These are phyloP conservation scores for Tuta absoluta DNA, from an alignment of 2,888 invertebrate genomes.

Conservation along the genomic window DNA sequence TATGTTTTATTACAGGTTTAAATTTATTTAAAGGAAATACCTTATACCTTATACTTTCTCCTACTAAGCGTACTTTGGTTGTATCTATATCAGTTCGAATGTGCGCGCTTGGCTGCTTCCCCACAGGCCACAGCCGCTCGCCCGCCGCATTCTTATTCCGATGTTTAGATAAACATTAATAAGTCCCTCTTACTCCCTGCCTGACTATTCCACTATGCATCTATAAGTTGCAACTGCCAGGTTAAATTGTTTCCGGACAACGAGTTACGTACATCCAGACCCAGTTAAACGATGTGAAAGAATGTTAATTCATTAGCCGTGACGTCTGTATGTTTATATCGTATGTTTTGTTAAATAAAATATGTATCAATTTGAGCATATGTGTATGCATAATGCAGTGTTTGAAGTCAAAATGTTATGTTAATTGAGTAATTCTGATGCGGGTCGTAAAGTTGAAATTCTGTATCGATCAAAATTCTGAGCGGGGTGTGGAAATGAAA, in stretches of 20 bases:
- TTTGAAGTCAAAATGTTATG: conserved; percentile 45
- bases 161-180: conserved; percentile 77
- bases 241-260: conserved; percentile 75
- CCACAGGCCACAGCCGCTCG: conserved; percentile 51
- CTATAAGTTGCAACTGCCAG: conserved; percentile 59
- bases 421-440: conserved; percentile 36
- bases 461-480: conserved; percentile 43
- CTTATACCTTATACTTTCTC: neutral
- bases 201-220: conserved; percentile 47
- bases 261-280: conserved; percentile 57
- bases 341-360: conserved; percentile 53
- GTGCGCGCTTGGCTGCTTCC: conserved; percentile 68
- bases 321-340: conserved; percentile 44
- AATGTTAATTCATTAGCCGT: conserved; percentile 66
- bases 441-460: conserved; percentile 30
- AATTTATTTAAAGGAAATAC: no score
- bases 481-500: conserved; percentile 47
- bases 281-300: conserved; percentile 57
- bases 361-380: conserved; percentile 57
- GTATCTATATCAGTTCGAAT: conserved; percentile 51
- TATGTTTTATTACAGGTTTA: no score
- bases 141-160: conserved; percentile 69
- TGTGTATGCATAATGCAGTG: conserved; percentile 55
- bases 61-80: neutral
- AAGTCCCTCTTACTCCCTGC: conserved; percentile 56